These are phyloP conservation scores for Caenorhabditis auriculariae DNA, from an alignment of 2,888 invertebrate species.

Conservation along the genomic window DNA sequence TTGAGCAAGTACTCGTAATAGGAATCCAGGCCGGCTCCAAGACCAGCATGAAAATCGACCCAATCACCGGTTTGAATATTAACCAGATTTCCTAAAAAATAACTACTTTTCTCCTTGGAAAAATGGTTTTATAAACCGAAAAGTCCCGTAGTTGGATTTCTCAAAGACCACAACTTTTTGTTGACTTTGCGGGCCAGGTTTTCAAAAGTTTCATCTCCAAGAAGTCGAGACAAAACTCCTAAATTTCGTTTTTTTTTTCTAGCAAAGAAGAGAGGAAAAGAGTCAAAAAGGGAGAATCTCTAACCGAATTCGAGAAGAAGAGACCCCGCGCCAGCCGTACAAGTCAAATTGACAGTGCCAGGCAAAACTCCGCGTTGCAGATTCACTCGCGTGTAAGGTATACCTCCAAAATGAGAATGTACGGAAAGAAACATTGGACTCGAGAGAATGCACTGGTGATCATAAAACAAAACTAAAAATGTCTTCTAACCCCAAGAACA, in stretches of 20 bases:
- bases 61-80: conserved; percentile 73
- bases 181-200: conserved; percentile 70
- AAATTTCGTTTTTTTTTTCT: too few species aligned
- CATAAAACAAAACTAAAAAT: too few species aligned
- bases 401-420: conserved; percentile 31
- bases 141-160: conserved; percentile 70
- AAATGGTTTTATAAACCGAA: too few species aligned
- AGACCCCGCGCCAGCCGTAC: conserved; percentile 72
- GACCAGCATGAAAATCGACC: conserved; percentile 70
- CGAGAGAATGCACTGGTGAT: too few species aligned
- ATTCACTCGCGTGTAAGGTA: conserved; percentile 68
- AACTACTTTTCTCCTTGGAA: too few species aligned
- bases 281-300: neutral
- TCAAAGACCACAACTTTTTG: conserved; percentile 68
- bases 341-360: conserved; percentile 70
- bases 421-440: too few species aligned
- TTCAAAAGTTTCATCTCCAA: conserved; percentile 71
- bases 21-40: conserved; percentile 72
- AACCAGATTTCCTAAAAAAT: conserved; percentile 69
- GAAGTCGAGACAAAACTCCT: conserved; percentile 64
- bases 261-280: too few species aligned
- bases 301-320: conserved; percentile 71
- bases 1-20: conserved; percentile 73
- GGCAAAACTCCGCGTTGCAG: conserved; percentile 68
- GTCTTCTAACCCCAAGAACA: too few species aligned